A percentile compares a stretch with the other conserved stretches of the same genome.
Evolutionary conservation across 2,888 invertebrate genomes (phyloP).

Genomic region (Napeogenes sylphis): DNA sequence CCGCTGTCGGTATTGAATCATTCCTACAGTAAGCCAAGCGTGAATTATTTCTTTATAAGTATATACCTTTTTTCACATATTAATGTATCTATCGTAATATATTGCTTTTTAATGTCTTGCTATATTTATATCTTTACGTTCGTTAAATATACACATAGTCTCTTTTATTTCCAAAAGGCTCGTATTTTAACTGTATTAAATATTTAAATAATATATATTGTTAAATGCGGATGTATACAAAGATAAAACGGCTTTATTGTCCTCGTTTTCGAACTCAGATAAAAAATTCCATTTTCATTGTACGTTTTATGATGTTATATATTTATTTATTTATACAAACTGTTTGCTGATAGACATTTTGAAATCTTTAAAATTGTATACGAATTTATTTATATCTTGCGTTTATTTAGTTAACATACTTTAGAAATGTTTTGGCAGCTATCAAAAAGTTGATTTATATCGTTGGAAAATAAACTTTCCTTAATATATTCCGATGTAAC

Average conservation of each 20-base stretch:
- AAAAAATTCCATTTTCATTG: slow-evolving; percentile 20
- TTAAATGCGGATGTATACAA: slow-evolving; percentile 18
- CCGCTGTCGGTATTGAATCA: slow-evolving; percentile 8
- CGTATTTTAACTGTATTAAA: background rate
- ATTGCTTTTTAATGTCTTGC: too few species aligned
- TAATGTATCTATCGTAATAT: background rate
- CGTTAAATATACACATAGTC: too few species aligned
- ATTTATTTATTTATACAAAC: too few species aligned
- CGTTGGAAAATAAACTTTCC: background rate
- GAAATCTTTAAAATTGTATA: too few species aligned
- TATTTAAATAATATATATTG: slow-evolving; percentile 23
- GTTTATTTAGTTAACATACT: too few species aligned
- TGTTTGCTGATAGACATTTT: too few species aligned
- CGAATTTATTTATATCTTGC: too few species aligned
- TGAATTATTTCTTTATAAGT: background rate
- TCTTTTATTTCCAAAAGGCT: too few species aligned
- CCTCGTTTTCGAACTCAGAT: slow-evolving; percentile 20
- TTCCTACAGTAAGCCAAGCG: background rate
- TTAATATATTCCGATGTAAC: background rate
- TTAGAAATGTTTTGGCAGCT: too few species aligned
- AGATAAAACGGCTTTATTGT: slow-evolving; percentile 13
- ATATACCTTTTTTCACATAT: background rate
- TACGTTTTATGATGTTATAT: slow-evolving; percentile 18
- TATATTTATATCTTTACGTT: too few species aligned
- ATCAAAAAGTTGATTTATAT: too few species aligned